Conservation (phyloP, 2,113 vertebrate genomes). For the Gobius niger region DNA sequence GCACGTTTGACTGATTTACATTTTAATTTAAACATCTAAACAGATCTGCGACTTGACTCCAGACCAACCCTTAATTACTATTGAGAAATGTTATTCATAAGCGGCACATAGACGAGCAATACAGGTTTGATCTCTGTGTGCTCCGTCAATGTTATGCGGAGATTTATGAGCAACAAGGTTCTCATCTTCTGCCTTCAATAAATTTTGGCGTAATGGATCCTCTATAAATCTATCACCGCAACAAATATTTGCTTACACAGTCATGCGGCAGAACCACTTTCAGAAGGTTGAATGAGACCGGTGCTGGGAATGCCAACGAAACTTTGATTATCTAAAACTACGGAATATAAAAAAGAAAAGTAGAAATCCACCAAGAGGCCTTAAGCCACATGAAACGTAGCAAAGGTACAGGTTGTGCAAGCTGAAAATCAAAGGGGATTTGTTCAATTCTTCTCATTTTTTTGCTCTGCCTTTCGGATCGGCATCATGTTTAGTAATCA, state of each 20-base stretch:
- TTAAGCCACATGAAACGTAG: too few relatives aligned
- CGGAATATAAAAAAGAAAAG: too few relatives aligned
- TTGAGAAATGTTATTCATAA: neutral
- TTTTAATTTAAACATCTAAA: neutral
- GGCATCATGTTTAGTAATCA: too few relatives aligned
- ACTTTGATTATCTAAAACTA: neutral
- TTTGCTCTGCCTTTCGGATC: too few relatives aligned
- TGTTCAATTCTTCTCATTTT: too few relatives aligned
- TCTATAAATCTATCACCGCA: constrained; percentile 62
- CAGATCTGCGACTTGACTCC: neutral
- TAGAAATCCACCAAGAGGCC: too few relatives aligned
- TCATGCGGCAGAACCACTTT: constrained; percentile 26
- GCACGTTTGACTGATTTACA: neutral
- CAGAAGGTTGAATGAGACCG: constrained; percentile 14
- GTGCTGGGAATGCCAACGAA: neutral
- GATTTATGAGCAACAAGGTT: constrained; percentile 50
- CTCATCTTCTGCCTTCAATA: constrained; percentile 53
- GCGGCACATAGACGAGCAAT: constrained; percentile 1
- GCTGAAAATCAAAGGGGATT: too few relatives aligned
- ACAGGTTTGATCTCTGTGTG: constrained; percentile 13
- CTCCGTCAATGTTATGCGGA: constrained; percentile 13
- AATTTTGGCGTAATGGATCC: constrained; percentile 38
- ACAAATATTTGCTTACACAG: constrained; percentile 52
- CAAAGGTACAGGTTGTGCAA: too few relatives aligned
- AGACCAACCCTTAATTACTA: constrained; percentile 8